Conservation (phyloP, 64 coral and sea anemone genomes). For the Astreopora myriophthalma region DNA sequence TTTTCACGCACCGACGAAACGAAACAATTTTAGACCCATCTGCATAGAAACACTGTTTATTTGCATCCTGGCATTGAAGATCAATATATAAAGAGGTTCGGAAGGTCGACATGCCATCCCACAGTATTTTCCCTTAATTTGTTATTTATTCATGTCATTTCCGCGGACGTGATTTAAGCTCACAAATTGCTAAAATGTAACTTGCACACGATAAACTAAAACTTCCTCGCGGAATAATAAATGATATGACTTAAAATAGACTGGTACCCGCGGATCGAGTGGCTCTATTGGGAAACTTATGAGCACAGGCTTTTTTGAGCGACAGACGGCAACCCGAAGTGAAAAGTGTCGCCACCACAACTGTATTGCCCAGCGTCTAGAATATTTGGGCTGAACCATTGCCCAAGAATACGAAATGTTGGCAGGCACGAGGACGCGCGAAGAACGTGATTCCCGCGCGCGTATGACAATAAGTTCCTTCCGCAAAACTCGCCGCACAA, state of each 20-base stretch:
- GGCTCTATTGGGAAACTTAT: neutral
- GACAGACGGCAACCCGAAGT: too few relatives aligned
- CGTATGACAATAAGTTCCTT: too few relatives aligned
- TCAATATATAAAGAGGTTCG: neutral
- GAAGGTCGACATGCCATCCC: neutral
- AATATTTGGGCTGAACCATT: too few relatives aligned
- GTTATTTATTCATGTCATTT: neutral
- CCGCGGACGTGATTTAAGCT: neutral
- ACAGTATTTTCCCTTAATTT: neutral
- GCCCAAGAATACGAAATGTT: too few relatives aligned
- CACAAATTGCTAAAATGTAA: neutral
- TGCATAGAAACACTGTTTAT: conserved; percentile 15
- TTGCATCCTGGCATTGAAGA: neutral
- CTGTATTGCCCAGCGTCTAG: too few relatives aligned
- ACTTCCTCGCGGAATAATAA: conserved; percentile 24
- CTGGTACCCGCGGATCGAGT: neutral
- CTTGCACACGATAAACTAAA: neutral
- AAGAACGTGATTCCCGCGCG: too few relatives aligned
- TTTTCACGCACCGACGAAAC: conserved; percentile 1
- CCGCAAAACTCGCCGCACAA: too few relatives aligned
- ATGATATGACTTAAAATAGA: neutral
- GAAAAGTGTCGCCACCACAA: too few relatives aligned
- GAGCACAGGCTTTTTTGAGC: too few relatives aligned
- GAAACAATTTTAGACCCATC: neutral
- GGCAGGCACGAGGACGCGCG: too few relatives aligned